Evolutionary conservation across 2,113 vertebrate species (phyloP).

Genomic region (Macquaria ambigua): DNA sequence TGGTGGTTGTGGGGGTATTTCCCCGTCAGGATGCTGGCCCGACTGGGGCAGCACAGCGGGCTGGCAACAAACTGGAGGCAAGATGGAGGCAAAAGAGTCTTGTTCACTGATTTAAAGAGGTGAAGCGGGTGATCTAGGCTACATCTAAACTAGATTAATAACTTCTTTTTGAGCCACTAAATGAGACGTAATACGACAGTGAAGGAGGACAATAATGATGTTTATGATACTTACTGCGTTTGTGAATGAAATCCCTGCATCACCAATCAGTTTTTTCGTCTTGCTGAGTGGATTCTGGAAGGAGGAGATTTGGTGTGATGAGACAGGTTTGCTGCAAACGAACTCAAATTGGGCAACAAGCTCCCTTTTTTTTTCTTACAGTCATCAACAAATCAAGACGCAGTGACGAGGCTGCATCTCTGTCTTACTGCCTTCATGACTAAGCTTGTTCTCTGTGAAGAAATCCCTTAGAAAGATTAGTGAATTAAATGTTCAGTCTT

Average conservation of each 20-base stretch:
- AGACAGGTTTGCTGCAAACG: not conserved
- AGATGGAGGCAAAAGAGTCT: not conserved
- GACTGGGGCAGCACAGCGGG: conserved; percentile 96
- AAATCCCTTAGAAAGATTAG: too few relatives aligned
- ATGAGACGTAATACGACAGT: not conserved
- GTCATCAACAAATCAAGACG: not conserved
- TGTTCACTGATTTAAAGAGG: too few relatives aligned
- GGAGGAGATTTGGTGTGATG: conserved; percentile 4
- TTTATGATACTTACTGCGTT: conserved; percentile 88
- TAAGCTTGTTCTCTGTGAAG: not conserved
- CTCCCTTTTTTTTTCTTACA: not conserved
- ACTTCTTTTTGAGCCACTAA: not conserved
- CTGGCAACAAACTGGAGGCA: conserved; percentile 93
- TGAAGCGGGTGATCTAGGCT: too few relatives aligned
- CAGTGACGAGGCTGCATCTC: not conserved
- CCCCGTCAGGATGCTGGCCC: conserved; percentile 96
- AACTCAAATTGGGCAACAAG: not conserved
- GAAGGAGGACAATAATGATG: too few relatives aligned
- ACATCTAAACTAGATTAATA: too few relatives aligned
- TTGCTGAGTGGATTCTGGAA: conserved; percentile 93
- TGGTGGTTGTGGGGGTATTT: conserved; percentile 98
- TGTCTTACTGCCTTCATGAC: not conserved
- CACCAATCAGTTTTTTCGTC: conserved; percentile 91
- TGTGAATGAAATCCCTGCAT: conserved; percentile 91
- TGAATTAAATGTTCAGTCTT: too few relatives aligned